Evolutionary conservation across 2,797 vertebrate species (phyloP).

Genomic region (Cuniculus paca): DNA sequence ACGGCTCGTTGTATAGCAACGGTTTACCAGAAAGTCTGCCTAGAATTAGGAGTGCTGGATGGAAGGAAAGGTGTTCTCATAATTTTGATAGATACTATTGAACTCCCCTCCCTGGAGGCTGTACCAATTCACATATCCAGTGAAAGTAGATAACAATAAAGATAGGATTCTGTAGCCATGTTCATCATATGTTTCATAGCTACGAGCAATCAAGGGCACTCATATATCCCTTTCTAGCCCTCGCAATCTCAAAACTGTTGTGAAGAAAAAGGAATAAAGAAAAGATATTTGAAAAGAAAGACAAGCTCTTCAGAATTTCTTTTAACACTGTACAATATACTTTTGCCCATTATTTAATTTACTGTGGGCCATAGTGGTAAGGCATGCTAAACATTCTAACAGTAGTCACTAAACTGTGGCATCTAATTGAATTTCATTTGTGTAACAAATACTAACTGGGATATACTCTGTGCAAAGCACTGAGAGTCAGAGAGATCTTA

Average conservation of each 20-base stretch:
- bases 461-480: not conserved
- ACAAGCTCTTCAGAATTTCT: not conserved
- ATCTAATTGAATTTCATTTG: slow-evolving; percentile 6
- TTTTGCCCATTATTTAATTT: slow-evolving; percentile 55
- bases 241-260: slow-evolving; percentile 61
- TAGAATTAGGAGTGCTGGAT: not conserved
- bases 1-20: not conserved
- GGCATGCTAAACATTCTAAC: slow-evolving; percentile 6
- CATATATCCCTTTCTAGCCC: not conserved
- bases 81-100: not conserved
- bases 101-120: not conserved
- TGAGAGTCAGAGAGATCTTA: not conserved
- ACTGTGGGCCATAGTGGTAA: not conserved
- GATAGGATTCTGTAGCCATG: not conserved
- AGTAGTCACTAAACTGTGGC: not conserved
- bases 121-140: not conserved
- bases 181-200: slow-evolving; percentile 19
- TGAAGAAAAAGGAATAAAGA: slow-evolving; percentile 43
- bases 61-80: not conserved
- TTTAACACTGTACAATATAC: slow-evolving; percentile 4
- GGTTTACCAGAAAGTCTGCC: not conserved
- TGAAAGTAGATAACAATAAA: not conserved
- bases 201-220: slow-evolving; percentile 45
- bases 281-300: slow-evolving; percentile 48
- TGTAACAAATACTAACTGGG: not conserved